Conservation (phyloP, 1,140 invertebrate species). For the Polypedilum vanderplanki region DNA sequence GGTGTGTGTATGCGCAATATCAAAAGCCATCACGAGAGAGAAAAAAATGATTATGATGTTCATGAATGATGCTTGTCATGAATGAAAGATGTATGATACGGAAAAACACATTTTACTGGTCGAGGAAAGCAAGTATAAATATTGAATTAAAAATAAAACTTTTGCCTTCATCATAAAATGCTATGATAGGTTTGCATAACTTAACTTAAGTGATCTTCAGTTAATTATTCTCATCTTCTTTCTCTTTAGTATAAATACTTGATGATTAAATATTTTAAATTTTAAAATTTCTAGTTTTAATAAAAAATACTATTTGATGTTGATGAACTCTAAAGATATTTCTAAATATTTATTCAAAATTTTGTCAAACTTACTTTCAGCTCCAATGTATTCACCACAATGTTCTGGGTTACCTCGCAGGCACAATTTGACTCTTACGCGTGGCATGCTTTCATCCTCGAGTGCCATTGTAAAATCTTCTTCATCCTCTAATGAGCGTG, state of each 20-base stretch:
- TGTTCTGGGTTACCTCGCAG: constrained; percentile 66
- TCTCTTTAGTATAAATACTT: neutral
- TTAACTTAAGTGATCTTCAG: neutral
- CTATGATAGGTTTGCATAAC: neutral
- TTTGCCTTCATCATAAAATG: neutral
- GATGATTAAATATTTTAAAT: too few relatives aligned
- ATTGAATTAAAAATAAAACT: constrained; percentile 30
- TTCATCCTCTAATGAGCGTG: constrained; percentile 47
- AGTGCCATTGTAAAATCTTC: constrained; percentile 47
- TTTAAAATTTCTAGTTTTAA: too few relatives aligned
- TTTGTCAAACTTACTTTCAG: constrained; percentile 61
- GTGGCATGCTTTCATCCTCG: constrained; percentile 54
- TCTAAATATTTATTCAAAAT: too few relatives aligned
- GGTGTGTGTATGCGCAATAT: constrained; percentile 29
- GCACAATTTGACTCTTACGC: constrained; percentile 70
- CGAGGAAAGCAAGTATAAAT: neutral
- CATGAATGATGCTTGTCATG: neutral
- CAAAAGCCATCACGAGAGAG: constrained; percentile 20
- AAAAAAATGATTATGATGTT: constrained; percentile 25
- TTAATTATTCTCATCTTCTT: neutral
- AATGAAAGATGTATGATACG: too few relatives aligned
- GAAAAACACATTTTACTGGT: too few relatives aligned
- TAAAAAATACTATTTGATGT: too few relatives aligned
- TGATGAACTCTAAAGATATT: too few relatives aligned
- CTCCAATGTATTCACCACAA: constrained; percentile 74